These are phyloP conservation scores for Phrixothrix hirtus DNA, from an alignment of 2,888 invertebrate genomes.

Conservation along the genomic window DNA sequence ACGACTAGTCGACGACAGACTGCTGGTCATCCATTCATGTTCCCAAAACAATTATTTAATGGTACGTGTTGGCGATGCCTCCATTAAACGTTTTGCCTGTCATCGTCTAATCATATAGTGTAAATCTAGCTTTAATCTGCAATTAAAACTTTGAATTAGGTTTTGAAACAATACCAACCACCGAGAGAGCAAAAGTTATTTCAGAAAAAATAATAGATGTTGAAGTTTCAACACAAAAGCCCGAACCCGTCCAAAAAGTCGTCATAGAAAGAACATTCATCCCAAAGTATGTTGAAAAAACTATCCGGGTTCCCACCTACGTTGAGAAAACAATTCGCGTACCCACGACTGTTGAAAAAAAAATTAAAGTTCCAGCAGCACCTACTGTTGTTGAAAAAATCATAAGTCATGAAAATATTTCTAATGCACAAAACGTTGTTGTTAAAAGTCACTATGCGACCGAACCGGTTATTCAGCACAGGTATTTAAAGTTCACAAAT, in stretches of 20 bases:
- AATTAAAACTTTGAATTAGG: no score
- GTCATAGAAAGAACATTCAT: slow-evolving; percentile 50
- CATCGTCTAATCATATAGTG: no score
- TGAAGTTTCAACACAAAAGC: slow-evolving; percentile 14
- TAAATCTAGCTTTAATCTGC: no score
- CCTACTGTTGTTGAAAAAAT: slow-evolving; percentile 51
- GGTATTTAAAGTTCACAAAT: no score
- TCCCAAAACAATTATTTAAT: no score
- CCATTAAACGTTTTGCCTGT: no score
- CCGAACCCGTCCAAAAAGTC: slow-evolving; percentile 38
- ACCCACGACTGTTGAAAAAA: slow-evolving; percentile 50
- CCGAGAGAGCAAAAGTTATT: slow-evolving; percentile 2
- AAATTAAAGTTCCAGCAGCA: slow-evolving; percentile 45
- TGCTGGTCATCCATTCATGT: no score
- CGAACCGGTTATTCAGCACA: not conserved
- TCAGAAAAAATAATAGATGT: slow-evolving; percentile 24
- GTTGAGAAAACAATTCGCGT: slow-evolving; percentile 52
- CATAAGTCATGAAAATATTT: slow-evolving; percentile 38
- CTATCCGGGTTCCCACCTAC: slow-evolving; percentile 49
- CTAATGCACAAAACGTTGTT: not conserved
- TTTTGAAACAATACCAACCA: not conserved
- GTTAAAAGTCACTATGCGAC: no score
- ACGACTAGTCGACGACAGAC: no score
- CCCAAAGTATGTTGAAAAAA: slow-evolving; percentile 52
- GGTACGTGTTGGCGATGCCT: no score